Evolutionary conservation across 2,113 vertebrate species (phyloP).

Genomic region (human): GRCh38 chr4:47451001-47451500

Average conservation of each 20-base stretch:
- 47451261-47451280: conserved; percentile 48
- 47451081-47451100: background rate
- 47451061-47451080: background rate
- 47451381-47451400: conserved; percentile 56
- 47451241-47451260: conserved; percentile 27
- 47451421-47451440: background rate
- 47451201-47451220: conserved; percentile 29
- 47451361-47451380: conserved; percentile 55
- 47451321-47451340: conserved; percentile 54
- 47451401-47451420: conserved; percentile 64
- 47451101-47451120: conserved; percentile 19
- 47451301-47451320: conserved; percentile 65
- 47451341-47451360: conserved; percentile 46
- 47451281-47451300: conserved; percentile 54
- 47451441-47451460: conserved; percentile 46
- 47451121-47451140: conserved; percentile 41
- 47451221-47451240: conserved; percentile 57
- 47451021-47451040: background rate
- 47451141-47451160: conserved; percentile 52
- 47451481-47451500: background rate
- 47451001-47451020: background rate
- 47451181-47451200: conserved; percentile 44
- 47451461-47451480: conserved; percentile 45
- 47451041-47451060: conserved; percentile 30
- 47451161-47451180: conserved; percentile 52